Evolutionary conservation across 2,888 invertebrate genomes (phyloP).

Genomic region (Hypomecis punctinalis): DNA sequence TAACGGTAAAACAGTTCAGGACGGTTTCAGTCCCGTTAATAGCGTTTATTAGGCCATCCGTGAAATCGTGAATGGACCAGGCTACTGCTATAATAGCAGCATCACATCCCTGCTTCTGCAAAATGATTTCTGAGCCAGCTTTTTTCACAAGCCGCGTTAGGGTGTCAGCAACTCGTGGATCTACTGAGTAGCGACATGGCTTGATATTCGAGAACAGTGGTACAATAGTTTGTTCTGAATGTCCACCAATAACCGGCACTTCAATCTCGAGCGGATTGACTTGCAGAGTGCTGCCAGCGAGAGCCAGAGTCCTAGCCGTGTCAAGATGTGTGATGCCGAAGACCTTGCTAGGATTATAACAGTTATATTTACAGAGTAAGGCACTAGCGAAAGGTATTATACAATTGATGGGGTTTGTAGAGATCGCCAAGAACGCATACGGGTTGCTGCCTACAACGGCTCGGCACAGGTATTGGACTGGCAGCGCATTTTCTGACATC

Average conservation of each 20-base stretch:
- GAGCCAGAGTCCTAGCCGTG: conserved; percentile 55
- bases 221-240: conserved; percentile 68
- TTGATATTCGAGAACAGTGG: conserved; percentile 67
- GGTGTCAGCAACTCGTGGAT: conserved; percentile 56
- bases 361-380: conserved; percentile 56
- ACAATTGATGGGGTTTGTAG: conserved; percentile 67
- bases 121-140: conserved; percentile 62
- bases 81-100: conserved; percentile 62
- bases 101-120: conserved; percentile 58
- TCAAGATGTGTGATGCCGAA: conserved; percentile 71
- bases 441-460: conserved; percentile 60
- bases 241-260: conserved; percentile 70
- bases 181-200: conserved; percentile 50
- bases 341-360: conserved; percentile 65
- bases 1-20: conserved; percentile 61
- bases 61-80: conserved; percentile 66
- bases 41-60: conserved; percentile 60
- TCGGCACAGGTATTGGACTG: conserved; percentile 58
- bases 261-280: conserved; percentile 53
- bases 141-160: conserved; percentile 63
- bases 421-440: conserved; percentile 63
- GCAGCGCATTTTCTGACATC: conserved; percentile 60
- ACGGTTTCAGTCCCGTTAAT: conserved; percentile 55
- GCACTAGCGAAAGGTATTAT: conserved; percentile 66
- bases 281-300: conserved; percentile 54